phyloP scores from a whole-genome alignment of 2,888 invertebrate genomes.

The Melieria picta region DNA sequence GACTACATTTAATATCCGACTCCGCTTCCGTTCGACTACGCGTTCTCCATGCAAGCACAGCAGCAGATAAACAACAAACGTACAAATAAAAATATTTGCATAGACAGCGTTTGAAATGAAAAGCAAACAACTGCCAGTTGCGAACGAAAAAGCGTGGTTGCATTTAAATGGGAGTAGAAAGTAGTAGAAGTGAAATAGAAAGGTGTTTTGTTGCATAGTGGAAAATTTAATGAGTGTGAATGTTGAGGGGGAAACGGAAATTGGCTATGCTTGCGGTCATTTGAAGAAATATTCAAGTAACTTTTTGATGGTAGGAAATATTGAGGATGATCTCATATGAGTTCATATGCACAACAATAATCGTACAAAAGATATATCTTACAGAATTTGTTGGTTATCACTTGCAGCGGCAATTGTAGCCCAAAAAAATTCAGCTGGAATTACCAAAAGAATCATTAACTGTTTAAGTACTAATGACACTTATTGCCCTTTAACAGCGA shows the following conservation, averaged over 20 bases:
- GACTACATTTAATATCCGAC: constrained; percentile 25
- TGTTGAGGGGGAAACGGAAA: neutral
- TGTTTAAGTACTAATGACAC: too few relatives aligned
- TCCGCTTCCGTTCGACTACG: neutral
- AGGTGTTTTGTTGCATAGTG: too few relatives aligned
- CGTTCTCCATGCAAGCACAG: neutral
- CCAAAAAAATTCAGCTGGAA: too few relatives aligned
- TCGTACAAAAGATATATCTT: neutral
- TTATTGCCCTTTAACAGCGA: too few relatives aligned
- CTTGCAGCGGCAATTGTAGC: neutral
- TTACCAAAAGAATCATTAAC: too few relatives aligned
- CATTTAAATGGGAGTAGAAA: neutral
- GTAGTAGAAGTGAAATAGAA: too few relatives aligned
- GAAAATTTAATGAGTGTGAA: too few relatives aligned
- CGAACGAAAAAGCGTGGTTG: constrained; percentile 7
- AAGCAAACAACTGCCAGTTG: constrained; percentile 25
- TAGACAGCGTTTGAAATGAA: constrained; percentile 48
- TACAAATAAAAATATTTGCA: constrained; percentile 60
- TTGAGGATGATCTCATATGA: neutral
- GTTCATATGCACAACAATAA: neutral
- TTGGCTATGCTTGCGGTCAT: neutral
- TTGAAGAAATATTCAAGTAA: neutral
- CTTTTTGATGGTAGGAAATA: neutral
- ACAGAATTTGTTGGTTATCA: neutral
- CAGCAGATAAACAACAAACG: constrained; percentile 5